A percentile compares a stretch with the other conserved stretches of the same genome.
Evolutionary conservation across 2,113 vertebrate genomes (phyloP).

Genomic region (Gallinago undulata): DNA sequence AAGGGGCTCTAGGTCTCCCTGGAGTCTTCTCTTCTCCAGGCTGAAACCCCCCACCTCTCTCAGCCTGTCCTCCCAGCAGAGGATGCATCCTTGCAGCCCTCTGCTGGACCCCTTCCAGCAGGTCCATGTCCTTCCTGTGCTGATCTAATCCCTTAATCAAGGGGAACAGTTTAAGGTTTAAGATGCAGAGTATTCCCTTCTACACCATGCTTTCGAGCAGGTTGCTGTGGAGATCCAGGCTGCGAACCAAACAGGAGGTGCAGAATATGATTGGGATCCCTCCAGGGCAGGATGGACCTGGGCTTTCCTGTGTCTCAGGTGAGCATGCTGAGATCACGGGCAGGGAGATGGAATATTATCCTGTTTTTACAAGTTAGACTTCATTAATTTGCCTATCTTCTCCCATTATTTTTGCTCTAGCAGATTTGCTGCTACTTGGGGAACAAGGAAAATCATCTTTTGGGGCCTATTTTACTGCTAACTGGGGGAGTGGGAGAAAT

Average conservation of each 20-base stretch:
- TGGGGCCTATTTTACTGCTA: background rate
- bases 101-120: too few species aligned
- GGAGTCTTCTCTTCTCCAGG: too few species aligned
- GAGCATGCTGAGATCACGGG: accelerated
- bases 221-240: background rate
- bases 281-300: background rate
- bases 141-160: background rate
- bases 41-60: too few species aligned
- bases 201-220: background rate
- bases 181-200: too few species aligned
- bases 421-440: background rate
- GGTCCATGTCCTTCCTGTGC: too few species aligned
- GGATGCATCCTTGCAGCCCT: too few species aligned
- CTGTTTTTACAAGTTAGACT: too few species aligned
- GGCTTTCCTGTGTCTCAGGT: background rate
- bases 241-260: background rate
- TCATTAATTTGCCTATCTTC: background rate
- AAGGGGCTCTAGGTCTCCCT: too few species aligned
- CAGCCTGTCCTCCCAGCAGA: too few species aligned
- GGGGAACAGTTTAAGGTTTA: background rate
- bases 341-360: accelerated
- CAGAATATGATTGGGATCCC: accelerated
- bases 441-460: background rate
- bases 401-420: background rate
- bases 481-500: background rate